phyloP scores from a whole-genome alignment of 2,113 vertebrate species.

The Macaca nemestrina region DNA sequence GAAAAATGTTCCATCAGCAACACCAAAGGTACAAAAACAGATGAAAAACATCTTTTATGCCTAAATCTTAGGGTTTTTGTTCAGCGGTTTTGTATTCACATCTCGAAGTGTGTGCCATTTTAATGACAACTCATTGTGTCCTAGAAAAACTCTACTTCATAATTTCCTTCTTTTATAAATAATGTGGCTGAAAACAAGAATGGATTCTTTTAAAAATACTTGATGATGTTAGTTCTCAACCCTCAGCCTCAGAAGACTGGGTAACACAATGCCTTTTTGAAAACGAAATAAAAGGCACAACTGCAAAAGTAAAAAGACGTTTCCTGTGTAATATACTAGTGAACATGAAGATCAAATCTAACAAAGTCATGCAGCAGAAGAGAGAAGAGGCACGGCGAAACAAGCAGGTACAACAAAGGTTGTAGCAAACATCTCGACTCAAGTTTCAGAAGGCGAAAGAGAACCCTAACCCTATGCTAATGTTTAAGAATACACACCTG shows the following conservation, averaged over 20 bases:
- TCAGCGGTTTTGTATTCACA: background rate
- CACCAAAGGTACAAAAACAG: background rate
- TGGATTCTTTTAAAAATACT: slow-evolving; percentile 8
- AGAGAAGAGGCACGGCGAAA: background rate
- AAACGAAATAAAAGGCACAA: slow-evolving; percentile 13
- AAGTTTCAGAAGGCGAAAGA: background rate
- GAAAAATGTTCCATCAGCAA: background rate
- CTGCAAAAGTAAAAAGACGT: background rate
- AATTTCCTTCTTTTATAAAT: background rate
- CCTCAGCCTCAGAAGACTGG: background rate
- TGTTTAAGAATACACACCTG: background rate
- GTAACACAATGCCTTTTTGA: background rate
- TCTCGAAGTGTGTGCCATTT: slow-evolving; percentile 3
- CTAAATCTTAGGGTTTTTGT: background rate
- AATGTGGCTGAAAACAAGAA: background rate
- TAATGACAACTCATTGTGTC: background rate
- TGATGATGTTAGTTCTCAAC: slow-evolving; percentile 9
- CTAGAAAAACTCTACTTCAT: background rate
- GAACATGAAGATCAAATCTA: background rate
- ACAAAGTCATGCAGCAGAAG: background rate
- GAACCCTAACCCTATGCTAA: background rate
- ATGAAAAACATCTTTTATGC: background rate
- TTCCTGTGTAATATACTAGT: background rate
- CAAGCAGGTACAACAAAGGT: background rate
- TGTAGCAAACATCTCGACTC: background rate